phyloP scores from a whole-genome alignment of 2,797 vertebrate genomes.

The Scarus forsteni region DNA sequence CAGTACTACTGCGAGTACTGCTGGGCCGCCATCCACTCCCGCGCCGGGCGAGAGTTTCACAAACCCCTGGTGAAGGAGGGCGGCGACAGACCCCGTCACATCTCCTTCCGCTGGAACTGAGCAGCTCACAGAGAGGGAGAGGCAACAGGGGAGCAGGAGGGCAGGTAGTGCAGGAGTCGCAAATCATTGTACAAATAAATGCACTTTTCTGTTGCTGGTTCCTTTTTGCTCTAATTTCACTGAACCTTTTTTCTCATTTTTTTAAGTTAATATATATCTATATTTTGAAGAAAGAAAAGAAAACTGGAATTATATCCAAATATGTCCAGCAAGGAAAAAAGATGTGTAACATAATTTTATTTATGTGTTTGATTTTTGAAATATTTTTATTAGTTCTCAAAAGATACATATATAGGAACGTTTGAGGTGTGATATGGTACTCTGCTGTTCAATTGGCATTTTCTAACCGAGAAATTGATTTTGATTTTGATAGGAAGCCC shows the following conservation, averaged over 20 bases:
- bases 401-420: slow-evolving; percentile 72
- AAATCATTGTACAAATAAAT: slow-evolving; percentile 93
- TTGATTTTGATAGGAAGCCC: slow-evolving; percentile 65
- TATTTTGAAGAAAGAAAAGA: slow-evolving; percentile 84
- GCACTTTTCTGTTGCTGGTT: slow-evolving; percentile 98
- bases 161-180: slow-evolving; percentile 85
- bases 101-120: slow-evolving; percentile 99
- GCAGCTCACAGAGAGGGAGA: slow-evolving; percentile 56
- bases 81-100: slow-evolving; percentile 97
- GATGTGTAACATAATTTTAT: slow-evolving; percentile 82
- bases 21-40: slow-evolving; percentile 99
- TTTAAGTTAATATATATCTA: slow-evolving; percentile 82
- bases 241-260: slow-evolving; percentile 61
- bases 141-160: slow-evolving; percentile 73
- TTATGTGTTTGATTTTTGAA: slow-evolving; percentile 78
- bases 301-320: slow-evolving; percentile 81
- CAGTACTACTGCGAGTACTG: slow-evolving; percentile 99
- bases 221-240: slow-evolving; percentile 86
- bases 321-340: slow-evolving; percentile 79
- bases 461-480: slow-evolving; percentile 71
- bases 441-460: slow-evolving; percentile 82
- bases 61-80: slow-evolving; percentile 99
- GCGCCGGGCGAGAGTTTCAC: slow-evolving; percentile 98
- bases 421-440: slow-evolving; percentile 81
- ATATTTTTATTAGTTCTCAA: slow-evolving; percentile 81